phyloP scores from a whole-genome alignment of 2,113 vertebrate species.

The Cisticola juncidis region DNA sequence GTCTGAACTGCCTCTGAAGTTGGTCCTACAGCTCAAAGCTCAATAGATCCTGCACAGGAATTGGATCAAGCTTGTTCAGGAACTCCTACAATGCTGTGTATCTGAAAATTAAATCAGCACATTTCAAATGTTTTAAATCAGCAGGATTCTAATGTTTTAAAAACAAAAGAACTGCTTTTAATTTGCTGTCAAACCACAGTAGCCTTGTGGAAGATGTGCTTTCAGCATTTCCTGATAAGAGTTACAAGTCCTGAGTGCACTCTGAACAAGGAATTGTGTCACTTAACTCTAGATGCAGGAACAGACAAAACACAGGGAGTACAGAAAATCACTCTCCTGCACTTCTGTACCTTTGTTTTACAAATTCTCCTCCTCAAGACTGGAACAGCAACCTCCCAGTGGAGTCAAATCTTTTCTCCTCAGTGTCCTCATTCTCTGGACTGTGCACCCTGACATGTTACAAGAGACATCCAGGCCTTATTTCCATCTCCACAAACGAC shows the following conservation, averaged over 20 bases:
- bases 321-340: background rate
- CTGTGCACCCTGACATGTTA: background rate
- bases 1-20: background rate
- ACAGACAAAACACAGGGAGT: background rate
- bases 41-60: background rate
- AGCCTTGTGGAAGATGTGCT: background rate
- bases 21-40: background rate
- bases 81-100: background rate
- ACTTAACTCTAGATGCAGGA: background rate
- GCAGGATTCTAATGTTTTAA: background rate
- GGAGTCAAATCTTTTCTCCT: background rate
- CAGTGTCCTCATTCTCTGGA: background rate
- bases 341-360: background rate
- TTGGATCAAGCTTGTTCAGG: background rate
- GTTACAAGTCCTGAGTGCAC: background rate
- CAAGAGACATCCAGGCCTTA: background rate
- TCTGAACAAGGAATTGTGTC: background rate
- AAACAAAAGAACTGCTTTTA: background rate
- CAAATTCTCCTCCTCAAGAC: background rate
- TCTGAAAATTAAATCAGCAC: background rate
- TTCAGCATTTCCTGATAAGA: background rate
- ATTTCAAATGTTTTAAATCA: background rate
- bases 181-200: background rate
- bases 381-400: background rate
- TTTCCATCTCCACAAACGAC: background rate